Percentiles rank a stretch among this genome's conserved stretches.
These are phyloP conservation scores for Acanthopleura granulata DNA, from an alignment of 2,888 invertebrate species.

Conservation along the genomic window DNA sequence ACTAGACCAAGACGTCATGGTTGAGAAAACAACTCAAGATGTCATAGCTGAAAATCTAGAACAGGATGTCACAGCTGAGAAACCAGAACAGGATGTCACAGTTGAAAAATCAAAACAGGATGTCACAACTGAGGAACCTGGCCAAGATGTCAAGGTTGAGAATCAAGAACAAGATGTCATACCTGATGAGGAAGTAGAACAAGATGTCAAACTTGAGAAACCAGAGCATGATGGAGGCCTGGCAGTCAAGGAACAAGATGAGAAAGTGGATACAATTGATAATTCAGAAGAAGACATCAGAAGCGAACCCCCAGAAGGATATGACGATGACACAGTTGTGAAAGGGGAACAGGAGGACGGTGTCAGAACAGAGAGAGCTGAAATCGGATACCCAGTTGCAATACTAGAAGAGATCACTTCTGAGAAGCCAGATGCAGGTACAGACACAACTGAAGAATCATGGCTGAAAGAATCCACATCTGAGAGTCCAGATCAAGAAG, in stretches of 20 bases:
- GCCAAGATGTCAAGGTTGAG: background rate
- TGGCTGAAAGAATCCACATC: background rate
- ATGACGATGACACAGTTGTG: background rate
- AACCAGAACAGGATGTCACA: too few species aligned
- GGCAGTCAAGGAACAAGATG: background rate
- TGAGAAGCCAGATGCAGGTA: too few species aligned
- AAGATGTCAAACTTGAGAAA: background rate
- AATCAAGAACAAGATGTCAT: background rate
- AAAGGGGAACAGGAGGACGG: too few species aligned
- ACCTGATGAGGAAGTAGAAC: background rate
- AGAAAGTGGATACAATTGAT: too few species aligned
- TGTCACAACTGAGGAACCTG: too few species aligned
- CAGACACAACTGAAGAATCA: background rate
- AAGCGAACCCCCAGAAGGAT: background rate
- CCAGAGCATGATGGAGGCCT: background rate
- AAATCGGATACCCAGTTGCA: too few species aligned
- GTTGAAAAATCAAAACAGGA: too few species aligned
- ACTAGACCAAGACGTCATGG: background rate
- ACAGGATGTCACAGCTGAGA: background rate
- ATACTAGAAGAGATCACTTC: background rate
- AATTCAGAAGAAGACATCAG: background rate
- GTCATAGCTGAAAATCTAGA: background rate
- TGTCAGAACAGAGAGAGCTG: too few species aligned
- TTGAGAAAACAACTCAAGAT: background rate
- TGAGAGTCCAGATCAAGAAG: background rate